Conservation (phyloP, 2,797 vertebrate species). For the Argya squamiceps region DNA sequence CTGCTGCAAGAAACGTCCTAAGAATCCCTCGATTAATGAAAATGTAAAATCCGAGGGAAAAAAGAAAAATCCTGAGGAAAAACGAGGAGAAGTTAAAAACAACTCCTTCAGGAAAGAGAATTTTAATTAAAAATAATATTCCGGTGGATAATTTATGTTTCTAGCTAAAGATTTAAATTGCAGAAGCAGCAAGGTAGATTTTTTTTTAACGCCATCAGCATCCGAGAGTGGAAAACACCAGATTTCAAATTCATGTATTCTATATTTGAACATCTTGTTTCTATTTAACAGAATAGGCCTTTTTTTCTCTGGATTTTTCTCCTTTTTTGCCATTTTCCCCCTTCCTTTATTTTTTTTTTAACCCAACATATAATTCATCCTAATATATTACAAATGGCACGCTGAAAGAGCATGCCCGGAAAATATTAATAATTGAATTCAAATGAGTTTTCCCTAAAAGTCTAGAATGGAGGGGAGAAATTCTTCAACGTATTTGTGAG, state of each 20-base stretch:
- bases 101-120: constrained; percentile 44
- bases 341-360: not conserved
- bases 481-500: constrained; percentile 30
- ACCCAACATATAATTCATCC: constrained; percentile 55
- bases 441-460: constrained; percentile 50
- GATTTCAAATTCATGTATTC: constrained; percentile 61
- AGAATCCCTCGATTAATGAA: constrained; percentile 30
- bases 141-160: constrained; percentile 33
- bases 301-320: not conserved
- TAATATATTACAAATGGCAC: constrained; percentile 62
- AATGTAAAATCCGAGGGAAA: not conserved
- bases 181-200: constrained; percentile 38
- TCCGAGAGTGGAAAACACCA: constrained; percentile 44
- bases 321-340: rapidly evolving
- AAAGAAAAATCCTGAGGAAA: constrained; percentile 36
- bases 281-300: constrained; percentile 62
- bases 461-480: not conserved
- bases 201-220: not conserved
- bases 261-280: constrained; percentile 72
- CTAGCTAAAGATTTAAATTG: constrained; percentile 9
- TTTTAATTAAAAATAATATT: constrained; percentile 68
- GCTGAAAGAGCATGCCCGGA: constrained; percentile 37
- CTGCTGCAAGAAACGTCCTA: not conserved
- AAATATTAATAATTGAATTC: constrained; percentile 67
- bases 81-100: not conserved